Evolutionary conservation across 2,888 invertebrate genomes (phyloP), one percentile per base, ranked within the genome.

Genomic region (Syritta pipiens): DNA sequence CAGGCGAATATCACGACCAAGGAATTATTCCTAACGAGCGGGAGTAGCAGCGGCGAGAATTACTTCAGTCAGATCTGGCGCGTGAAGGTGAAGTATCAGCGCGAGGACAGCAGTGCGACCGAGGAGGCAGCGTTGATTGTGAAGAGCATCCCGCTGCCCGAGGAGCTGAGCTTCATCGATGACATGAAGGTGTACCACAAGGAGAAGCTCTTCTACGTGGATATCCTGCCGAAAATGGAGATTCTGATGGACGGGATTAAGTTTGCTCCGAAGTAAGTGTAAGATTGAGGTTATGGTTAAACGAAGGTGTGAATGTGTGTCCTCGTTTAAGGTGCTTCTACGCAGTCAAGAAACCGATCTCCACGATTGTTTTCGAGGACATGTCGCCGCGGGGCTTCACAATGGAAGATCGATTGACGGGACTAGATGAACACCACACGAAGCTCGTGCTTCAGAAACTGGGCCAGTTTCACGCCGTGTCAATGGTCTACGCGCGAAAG

Each of bases 391-490:
- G 88, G 20, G 91, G 90, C 1, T 92, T 88, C 83, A 84, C 84
- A 0, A 89, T 91, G 86, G 88, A 89, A 0, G 87, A 90, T 83
- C 89, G 92, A 12, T 86, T 87, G 30, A 77, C 84, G 4, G 92
- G 92, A 9, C 85, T 92, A 4, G 89, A 90, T 83, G 83, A 89
- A 51, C 84, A 85, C 0, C 91, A 91, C 72, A 89, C 89, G 42
- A 82, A 86, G 19, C 42, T 90, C 32, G 90, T 91, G 2, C 83
- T 92, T 7, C 86, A 87, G 60, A 89, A 90, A 83, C 82, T 92
- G 81, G 92, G 90, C 0, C 89, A 88, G 82, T 90, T 91, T 82
- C 92, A 92, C 83, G 92, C 90, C 0, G 87, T 89, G n/a, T 91
- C 92, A 0, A 89, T 91, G 75, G 86, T 90, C 22, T 82, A 91